phyloP scores from a whole-genome alignment of 2,797 vertebrate genomes.

The Gambusia yucatana region DNA sequence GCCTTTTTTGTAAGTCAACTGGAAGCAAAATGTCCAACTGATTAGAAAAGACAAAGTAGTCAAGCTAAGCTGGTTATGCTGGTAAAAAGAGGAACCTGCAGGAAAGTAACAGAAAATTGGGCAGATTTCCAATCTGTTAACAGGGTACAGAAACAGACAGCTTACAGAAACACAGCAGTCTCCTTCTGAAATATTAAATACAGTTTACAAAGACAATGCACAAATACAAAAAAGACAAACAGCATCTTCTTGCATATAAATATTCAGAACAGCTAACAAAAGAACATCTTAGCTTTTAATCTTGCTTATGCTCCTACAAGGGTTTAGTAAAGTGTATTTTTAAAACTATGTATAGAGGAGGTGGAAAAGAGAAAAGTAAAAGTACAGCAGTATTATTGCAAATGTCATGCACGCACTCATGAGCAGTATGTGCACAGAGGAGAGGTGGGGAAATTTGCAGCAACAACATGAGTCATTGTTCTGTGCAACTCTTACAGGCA shows the following conservation, averaged over 20 bases:
- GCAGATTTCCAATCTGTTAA: slow-evolving; percentile 43
- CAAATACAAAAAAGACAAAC: background rate
- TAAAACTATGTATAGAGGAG: background rate
- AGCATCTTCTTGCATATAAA: background rate
- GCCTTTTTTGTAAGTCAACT: slow-evolving; percentile 15
- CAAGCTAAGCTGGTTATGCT: slow-evolving; percentile 9
- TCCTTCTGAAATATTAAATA: background rate
- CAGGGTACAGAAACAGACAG: slow-evolving; percentile 14
- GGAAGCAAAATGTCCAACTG: background rate
- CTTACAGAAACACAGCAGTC: slow-evolving; percentile 1
- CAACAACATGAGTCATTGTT: slow-evolving; percentile 51
- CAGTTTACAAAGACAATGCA: background rate
- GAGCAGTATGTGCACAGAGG: slow-evolving; percentile 18
- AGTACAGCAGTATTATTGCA: slow-evolving; percentile 2
- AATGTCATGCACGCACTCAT: background rate
- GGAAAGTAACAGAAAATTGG: slow-evolving; percentile 25
- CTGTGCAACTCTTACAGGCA: slow-evolving; percentile 33
- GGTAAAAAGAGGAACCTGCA: slow-evolving; percentile 38
- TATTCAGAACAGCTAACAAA: background rate
- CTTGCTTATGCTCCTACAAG: slow-evolving; percentile 1
- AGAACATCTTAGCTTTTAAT: slow-evolving; percentile 22
- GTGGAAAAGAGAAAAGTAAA: background rate
- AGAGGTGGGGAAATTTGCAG: slow-evolving; percentile 32
- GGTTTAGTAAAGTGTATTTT: background rate
- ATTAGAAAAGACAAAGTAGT: slow-evolving; percentile 25